A percentile compares a stretch with the other conserved stretches of the same genome.
phyloP scores from a whole-genome alignment of 2,888 invertebrate species.

The Calliphora vomitoria region DNA sequence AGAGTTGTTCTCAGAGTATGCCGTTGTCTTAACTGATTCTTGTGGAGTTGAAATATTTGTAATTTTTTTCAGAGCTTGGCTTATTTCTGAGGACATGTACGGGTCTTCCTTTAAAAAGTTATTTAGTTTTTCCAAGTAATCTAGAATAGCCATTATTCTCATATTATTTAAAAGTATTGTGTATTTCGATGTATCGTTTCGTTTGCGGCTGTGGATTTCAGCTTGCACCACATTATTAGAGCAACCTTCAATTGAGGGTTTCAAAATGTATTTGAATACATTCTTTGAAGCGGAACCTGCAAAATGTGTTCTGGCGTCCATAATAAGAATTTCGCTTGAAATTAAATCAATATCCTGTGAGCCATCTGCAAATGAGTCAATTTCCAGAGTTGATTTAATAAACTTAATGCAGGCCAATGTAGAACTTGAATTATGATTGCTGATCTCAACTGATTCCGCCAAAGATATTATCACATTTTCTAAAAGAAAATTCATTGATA shows the following conservation, averaged over 20 bases:
- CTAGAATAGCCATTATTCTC: conserved; percentile 96
- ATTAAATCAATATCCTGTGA: conserved; percentile 96
- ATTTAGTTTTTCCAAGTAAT: conserved; percentile 95
- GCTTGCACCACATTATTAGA: conserved; percentile 87
- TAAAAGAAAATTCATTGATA: conserved; percentile 92
- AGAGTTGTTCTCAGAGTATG: conserved; percentile 80
- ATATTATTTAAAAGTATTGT: conserved; percentile 97
- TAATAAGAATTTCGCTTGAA: conserved; percentile 88
- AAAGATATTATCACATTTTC: conserved; percentile 92
- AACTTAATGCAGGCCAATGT: conserved; percentile 95
- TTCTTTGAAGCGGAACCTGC: conserved; percentile 86
- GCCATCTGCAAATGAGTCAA: conserved; percentile 94
- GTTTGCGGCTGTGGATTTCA: conserved; percentile 90
- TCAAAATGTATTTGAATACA: conserved; percentile 94
- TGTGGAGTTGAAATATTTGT: conserved; percentile 24
- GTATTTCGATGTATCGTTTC: conserved; percentile 89
- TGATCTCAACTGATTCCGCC: conserved; percentile 74
- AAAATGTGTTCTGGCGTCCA: conserved; percentile 79
- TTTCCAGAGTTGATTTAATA: conserved; percentile 93
- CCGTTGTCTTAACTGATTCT: neutral
- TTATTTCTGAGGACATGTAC: conserved; percentile 62
- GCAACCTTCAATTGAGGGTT: conserved; percentile 87
- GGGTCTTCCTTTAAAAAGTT: conserved; percentile 89
- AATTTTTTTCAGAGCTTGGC: neutral
- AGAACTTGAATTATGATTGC: conserved; percentile 77